Base-by-base conservation (phyloP, 2,797 vertebrate species). In the Leptatherina wallacei region DNA sequence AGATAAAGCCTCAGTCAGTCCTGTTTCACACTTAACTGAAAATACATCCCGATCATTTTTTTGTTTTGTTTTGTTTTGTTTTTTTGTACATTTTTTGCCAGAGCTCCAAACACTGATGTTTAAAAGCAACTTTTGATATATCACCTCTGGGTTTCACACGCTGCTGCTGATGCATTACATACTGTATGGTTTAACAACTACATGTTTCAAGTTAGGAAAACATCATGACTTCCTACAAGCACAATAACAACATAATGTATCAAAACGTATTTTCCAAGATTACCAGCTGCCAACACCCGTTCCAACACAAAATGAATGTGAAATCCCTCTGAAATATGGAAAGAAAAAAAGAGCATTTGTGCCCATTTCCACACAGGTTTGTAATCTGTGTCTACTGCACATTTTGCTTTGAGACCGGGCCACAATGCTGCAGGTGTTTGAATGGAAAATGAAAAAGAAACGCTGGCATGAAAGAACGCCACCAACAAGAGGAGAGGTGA, bases 401-500 rank as follows among this genome's bases (percentile, higher is more conserved):
- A 47, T n/a, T 47, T 47, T 47, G 44, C 44, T 47, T 47, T 47
- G 42, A 44, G 42, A 44, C 18, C 0, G 0, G 8, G 36, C 24
- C 36, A 20, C 22, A 54, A 7, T 2, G 33, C 29, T 20, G 12
- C 44, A 60, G 55, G n/a, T 22, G 72, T 66, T 61, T 68, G 54
- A 71, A 47, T 59, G 24, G 20, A 24, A 64, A 64, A 65, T 1
- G 0, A 38, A 64, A 65, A 33, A 47, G 29, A 66, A 52, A 36
- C 6, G 20, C 12, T 42, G 20, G 33, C 64, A 35, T 69, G 65
- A 78, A 66, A 65, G 44, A 51, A 57, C 24, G 36, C 66, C 62
- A 16, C 18, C 9, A 3, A 30, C 51, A 30, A 58, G 54, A 58
- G 8, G 20, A 68, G 13, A 30, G 38, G 64, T 70, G 30, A 62